Conservation (phyloP, 2,113 vertebrate genomes). For the Paramormyrops kingsleyae region DNA sequence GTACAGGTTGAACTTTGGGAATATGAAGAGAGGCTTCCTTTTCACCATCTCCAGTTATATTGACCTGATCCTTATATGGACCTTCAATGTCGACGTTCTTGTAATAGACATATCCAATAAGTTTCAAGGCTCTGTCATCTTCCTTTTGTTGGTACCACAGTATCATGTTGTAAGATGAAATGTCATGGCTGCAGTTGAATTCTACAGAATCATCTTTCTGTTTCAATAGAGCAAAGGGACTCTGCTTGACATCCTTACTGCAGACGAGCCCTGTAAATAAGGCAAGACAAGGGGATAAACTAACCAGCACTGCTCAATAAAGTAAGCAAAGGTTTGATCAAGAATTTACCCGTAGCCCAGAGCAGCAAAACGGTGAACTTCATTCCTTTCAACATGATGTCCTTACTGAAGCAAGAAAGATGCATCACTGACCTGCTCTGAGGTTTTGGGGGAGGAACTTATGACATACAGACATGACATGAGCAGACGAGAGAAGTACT, state of each 20-base stretch:
- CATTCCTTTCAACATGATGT: not conserved
- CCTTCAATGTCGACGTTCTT: constrained; percentile 10
- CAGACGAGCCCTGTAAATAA: constrained; percentile 24
- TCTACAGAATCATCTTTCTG: not conserved
- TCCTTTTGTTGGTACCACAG: constrained; percentile 41
- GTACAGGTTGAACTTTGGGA: constrained; percentile 9
- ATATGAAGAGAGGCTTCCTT: constrained; percentile 2
- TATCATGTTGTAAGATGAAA: constrained; percentile 26
- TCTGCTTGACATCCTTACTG: not conserved
- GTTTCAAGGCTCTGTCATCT: constrained; percentile 2
- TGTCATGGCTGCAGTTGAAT: constrained; percentile 35
- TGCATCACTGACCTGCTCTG: not conserved
- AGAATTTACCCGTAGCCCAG: not conserved
- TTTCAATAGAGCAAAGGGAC: constrained; percentile 7
- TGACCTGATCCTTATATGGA: constrained; percentile 1
- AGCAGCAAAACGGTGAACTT: not conserved
- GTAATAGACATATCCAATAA: constrained; percentile 30
- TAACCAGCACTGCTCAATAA: not conserved
- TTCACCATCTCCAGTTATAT: constrained; percentile 26
- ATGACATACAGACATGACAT: not conserved
- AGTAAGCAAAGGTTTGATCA: not conserved
- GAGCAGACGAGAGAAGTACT: not conserved
- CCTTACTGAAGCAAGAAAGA: not conserved
- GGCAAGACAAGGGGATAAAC: too few species aligned
- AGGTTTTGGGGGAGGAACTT: not conserved